Evolutionary conservation across 2,888 invertebrate genomes (phyloP), one percentile per base, ranked within the genome.

Genomic region (Xanthostigma xanthostigma): DNA sequence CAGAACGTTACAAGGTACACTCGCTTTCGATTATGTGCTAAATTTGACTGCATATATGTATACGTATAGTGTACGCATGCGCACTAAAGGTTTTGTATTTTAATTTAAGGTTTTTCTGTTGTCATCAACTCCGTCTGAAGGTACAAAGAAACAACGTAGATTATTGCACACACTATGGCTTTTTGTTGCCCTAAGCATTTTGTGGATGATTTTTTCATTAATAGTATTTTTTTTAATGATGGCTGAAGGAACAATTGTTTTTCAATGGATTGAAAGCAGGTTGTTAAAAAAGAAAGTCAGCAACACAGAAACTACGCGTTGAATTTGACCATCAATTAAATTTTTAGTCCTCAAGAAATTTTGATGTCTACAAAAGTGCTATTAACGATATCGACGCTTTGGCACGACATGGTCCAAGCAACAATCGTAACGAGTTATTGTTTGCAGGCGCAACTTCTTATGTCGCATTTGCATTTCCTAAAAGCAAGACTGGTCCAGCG

Each of bases 361-460:
- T 66, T 70, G 55, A 58, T 73, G 51, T 53, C 64, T 2, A 59
- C 81, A 41, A 78, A 83, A 67, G 66, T 79, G 36, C 59, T 80
- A 8, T 64, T 87, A 49, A 74, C 85, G 34, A 61, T 78, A 39
- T 79, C 81, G 53, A 83, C 86, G 9, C 63, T 85, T 51, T 79
- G 80, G 65, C 87, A 88, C 60, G 87, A 89, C 62, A 78, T 85
- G 65, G 79, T 88, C 48, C 86, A 88, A 65, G 83, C 84, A n/a
- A 81, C 86, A 4, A 78, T 88, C 46, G 77, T 88, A 53, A 81
- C 84, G 35, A 87, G 84, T 64, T 89, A 88, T 64, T 86, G 86
- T 57, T 72, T 89, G 17, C 87, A 89, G 68, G 85, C 84, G 44
- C 84, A 87, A 63, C 67, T 89, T 48, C 62, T 89, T 53, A 79